These are phyloP conservation scores for Papilio demoleus DNA, from an alignment of 2,888 invertebrate genomes.

Conservation along the genomic window DNA sequence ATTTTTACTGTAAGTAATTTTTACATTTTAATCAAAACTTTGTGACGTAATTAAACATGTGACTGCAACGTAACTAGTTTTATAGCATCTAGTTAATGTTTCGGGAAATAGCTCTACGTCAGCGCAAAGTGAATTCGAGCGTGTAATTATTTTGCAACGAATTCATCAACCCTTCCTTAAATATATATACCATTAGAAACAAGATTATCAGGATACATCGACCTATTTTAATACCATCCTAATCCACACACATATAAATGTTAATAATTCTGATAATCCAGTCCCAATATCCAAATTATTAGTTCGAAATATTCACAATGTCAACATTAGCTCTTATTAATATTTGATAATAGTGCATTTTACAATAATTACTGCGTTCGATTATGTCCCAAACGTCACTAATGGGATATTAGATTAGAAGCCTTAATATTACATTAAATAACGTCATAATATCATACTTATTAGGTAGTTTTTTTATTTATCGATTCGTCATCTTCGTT, in stretches of 20 bases:
- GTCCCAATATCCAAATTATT: conserved; percentile 3
- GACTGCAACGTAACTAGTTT: conserved; percentile 1
- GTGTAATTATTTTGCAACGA: not conserved
- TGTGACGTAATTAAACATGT: not conserved
- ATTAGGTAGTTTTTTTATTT: too few relatives aligned
- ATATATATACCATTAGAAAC: not conserved
- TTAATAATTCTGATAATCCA: not conserved
- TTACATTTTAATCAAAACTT: not conserved
- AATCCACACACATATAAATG: not conserved
- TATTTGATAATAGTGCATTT: not conserved
- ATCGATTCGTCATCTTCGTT: too few relatives aligned
- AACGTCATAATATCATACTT: too few relatives aligned
- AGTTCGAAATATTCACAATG: not conserved
- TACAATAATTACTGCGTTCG: not conserved
- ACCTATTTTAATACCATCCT: too few relatives aligned
- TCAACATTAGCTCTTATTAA: not conserved
- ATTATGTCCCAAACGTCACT: conserved; percentile 12
- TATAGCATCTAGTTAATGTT: conserved; percentile 2
- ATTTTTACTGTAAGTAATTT: not conserved
- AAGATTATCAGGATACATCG: not conserved
- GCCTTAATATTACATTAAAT: not conserved
- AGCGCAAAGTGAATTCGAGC: conserved; percentile 9
- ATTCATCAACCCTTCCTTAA: not conserved
- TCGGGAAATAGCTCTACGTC: conserved; percentile 3
- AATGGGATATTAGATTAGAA: conserved; percentile 18